Evolutionary conservation across 2,888 invertebrate species (phyloP).

Genomic region (Trachelus troglodyta): DNA sequence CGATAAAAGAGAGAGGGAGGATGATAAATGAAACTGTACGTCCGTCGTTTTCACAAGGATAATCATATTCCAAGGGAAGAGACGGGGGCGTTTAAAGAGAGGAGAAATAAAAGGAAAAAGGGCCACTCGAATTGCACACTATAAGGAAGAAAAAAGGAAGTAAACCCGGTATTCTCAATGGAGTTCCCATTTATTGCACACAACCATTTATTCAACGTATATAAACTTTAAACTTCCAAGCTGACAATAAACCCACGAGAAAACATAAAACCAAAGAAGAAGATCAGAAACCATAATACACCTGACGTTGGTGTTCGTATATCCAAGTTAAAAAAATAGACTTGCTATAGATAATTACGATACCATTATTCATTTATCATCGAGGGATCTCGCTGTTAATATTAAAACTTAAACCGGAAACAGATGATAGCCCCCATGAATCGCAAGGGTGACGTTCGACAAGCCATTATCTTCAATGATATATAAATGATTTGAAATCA

Average conservation of each 20-base stretch:
- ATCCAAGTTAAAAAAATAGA: not conserved
- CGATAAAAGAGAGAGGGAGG: not conserved
- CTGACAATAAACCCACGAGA: not conserved
- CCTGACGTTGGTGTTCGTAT: not conserved
- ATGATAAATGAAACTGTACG: not conserved
- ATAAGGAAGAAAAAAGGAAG: not conserved
- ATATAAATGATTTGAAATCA: not conserved
- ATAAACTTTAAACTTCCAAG: not conserved
- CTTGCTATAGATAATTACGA: not conserved
- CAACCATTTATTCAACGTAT: not conserved
- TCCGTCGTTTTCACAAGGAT: not conserved
- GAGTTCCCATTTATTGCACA: not conserved
- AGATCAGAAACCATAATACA: not conserved
- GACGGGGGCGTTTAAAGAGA: not conserved
- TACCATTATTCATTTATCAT: not conserved
- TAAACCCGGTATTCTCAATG: not conserved
- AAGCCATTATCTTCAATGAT: too few species aligned
- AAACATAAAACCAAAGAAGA: not conserved
- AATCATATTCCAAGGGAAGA: not conserved
- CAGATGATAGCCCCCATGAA: not conserved
- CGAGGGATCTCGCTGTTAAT: not conserved
- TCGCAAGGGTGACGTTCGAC: not conserved
- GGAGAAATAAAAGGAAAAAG: not conserved
- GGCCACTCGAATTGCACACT: not conserved
- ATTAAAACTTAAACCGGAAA: not conserved